These are phyloP conservation scores for Clarias pachynema DNA, from an alignment of 2,797 vertebrate genomes.

Conservation along the genomic window DNA sequence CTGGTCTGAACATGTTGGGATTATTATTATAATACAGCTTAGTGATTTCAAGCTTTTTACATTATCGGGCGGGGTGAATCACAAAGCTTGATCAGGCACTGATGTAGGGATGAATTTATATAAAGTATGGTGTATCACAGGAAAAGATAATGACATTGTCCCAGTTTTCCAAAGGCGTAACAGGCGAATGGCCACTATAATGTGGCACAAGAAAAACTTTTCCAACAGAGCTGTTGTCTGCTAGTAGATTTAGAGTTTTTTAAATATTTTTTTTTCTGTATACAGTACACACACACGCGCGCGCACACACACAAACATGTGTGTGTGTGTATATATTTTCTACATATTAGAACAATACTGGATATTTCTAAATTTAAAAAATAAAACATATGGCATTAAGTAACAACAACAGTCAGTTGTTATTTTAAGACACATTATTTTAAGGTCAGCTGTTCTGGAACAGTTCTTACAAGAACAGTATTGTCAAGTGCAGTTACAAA, in stretches of 20 bases:
- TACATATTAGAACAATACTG: too few relatives aligned
- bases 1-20: not conserved
- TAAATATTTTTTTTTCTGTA: too few relatives aligned
- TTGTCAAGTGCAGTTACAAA: too few relatives aligned
- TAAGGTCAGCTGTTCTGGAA: too few relatives aligned
- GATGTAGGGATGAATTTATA: not conserved
- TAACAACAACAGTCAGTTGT: too few relatives aligned
- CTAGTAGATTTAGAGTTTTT: not conserved
- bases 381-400: too few relatives aligned
- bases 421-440: too few relatives aligned
- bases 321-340: too few relatives aligned
- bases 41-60: not conserved
- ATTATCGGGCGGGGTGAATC: not conserved
- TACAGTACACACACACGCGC: too few relatives aligned
- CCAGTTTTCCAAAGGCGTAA: slow-evolving; percentile 17
- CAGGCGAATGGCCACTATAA: not conserved
- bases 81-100: not conserved
- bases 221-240: not conserved
- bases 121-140: not conserved
- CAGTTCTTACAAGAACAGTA: too few relatives aligned
- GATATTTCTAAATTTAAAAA: too few relatives aligned
- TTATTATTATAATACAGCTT: not conserved
- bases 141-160: slow-evolving; percentile 11
- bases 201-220: not conserved
- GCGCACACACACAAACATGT: too few relatives aligned